Percentiles rank a stretch among this genome's conserved stretches.
These are phyloP conservation scores for Leistus spinibarbis DNA, from an alignment of 2,888 invertebrate genomes.

Conservation along the genomic window DNA sequence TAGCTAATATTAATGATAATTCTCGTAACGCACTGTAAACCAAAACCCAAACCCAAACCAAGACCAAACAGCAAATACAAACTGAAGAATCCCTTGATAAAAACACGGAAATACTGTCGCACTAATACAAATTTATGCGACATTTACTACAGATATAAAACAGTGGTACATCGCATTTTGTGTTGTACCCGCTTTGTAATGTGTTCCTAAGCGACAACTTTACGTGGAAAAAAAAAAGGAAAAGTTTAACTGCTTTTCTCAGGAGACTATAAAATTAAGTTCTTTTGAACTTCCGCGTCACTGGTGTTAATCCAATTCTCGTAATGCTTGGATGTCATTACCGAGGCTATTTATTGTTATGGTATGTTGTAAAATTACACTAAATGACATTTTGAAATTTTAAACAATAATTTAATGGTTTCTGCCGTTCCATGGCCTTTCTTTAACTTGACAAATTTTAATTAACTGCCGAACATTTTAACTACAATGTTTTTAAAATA, in stretches of 20 bases:
- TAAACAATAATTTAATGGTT: background rate
- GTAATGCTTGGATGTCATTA: background rate
- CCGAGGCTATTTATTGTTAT: background rate
- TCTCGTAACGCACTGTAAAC: background rate
- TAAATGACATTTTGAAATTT: background rate
- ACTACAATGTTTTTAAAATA: background rate
- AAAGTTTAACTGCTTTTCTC: slow-evolving; percentile 7
- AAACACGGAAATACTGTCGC: background rate
- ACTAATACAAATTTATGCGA: background rate
- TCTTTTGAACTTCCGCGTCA: slow-evolving; percentile 7
- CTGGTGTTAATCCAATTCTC: background rate
- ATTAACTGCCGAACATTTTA: background rate
- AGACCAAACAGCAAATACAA: background rate
- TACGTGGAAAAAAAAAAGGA: background rate
- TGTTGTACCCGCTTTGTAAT: background rate
- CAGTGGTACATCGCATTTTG: background rate
- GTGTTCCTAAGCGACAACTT: background rate
- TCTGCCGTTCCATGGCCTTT: background rate
- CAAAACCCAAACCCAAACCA: background rate
- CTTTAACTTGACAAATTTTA: background rate
- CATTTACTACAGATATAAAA: background rate
- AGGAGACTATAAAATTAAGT: slow-evolving; percentile 11
- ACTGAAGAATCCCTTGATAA: background rate
- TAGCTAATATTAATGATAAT: background rate
- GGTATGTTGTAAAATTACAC: background rate